These are phyloP conservation scores for Trichonephila clavata DNA, from an alignment of 1,140 invertebrate genomes.

Conservation along the genomic window DNA sequence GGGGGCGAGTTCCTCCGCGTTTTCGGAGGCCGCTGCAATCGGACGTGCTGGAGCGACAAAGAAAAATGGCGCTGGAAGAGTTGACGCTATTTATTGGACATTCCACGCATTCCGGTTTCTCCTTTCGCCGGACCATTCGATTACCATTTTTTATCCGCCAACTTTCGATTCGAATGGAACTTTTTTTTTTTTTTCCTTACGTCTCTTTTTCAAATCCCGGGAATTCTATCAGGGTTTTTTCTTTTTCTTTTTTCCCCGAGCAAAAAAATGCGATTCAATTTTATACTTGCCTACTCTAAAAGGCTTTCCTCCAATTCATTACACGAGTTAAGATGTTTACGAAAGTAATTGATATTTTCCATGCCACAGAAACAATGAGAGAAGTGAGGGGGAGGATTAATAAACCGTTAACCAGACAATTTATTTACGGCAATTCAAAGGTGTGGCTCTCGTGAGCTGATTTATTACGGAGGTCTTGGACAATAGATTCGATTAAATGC, in stretches of 20 bases:
- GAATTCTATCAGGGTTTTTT: neutral
- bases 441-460: no score
- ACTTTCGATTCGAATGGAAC: neutral
- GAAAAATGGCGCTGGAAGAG: conserved; percentile 62
- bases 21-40: neutral
- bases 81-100: conserved; percentile 69
- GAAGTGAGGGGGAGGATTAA: no score
- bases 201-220: neutral
- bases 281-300: no score
- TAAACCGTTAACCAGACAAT: no score
- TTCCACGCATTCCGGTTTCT: conserved; percentile 63
- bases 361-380: no score
- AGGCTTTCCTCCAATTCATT: no score
- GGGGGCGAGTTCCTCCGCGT: neutral
- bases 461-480: no score
- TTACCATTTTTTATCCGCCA: conserved; percentile 68
- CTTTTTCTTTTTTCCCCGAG: neutral
- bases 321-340: no score
- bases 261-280: neutral
- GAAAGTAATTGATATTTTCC: no score
- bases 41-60: conserved; percentile 49
- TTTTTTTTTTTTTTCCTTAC: neutral
- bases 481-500: no score
- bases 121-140: conserved; percentile 46
- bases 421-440: no score